These are phyloP conservation scores for Dugesia japonica DNA, from an alignment of 2,888 invertebrate species.

Conservation along the genomic window DNA sequence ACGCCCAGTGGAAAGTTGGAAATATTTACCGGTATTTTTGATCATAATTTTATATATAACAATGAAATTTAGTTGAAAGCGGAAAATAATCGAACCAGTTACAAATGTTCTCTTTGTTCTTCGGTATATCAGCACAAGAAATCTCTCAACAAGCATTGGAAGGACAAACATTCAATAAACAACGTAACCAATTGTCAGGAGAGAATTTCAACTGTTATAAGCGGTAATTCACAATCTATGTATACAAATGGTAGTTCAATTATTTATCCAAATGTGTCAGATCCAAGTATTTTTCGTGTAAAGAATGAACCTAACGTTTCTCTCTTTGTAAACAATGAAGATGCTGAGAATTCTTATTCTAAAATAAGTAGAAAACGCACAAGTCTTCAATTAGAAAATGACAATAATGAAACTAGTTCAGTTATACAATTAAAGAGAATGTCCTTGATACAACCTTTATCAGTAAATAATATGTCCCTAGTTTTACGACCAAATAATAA, in stretches of 20 bases:
- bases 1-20: neutral
- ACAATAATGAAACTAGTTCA: neutral
- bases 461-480: neutral
- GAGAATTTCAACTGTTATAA: too few relatives aligned
- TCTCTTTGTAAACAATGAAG: neutral
- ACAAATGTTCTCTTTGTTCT: constrained; percentile 20
- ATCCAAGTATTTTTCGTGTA: neutral
- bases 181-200: neutral
- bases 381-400: neutral
- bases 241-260: constrained; percentile 33
- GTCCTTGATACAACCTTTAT: neutral
- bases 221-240: constrained; percentile 22
- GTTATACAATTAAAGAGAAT: neutral
- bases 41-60: neutral
- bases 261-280: neutral
- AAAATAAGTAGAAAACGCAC: neutral
- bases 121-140: constrained; percentile 31
- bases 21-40: neutral
- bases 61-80: neutral
- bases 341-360: neutral
- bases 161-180: constrained; percentile 30
- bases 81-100: neutral
- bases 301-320: neutral
- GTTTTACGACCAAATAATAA: neutral
- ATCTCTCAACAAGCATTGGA: constrained; percentile 34